Evolutionary conservation across 2,113 vertebrate genomes (phyloP).

Genomic region (Trinectes maculatus): DNA sequence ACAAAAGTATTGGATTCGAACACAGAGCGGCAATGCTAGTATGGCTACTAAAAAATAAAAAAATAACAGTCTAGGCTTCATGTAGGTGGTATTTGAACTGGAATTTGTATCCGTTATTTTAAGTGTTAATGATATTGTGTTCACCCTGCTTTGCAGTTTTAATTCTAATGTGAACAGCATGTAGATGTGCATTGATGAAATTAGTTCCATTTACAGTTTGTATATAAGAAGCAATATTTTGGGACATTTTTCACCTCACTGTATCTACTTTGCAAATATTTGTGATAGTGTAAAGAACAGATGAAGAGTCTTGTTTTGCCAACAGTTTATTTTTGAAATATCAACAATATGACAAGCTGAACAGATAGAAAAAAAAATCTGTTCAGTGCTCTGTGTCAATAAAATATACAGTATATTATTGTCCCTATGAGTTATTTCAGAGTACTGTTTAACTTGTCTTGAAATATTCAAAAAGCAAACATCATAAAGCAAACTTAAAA

Average conservation of each 20-base stretch:
- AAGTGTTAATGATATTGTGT: not conserved
- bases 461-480: not conserved
- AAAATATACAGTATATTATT: conserved; percentile 40
- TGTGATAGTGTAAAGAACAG: not conserved
- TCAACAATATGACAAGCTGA: conserved; percentile 12
- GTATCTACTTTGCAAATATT: conserved; percentile 6
- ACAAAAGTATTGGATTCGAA: too few relatives aligned
- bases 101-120: not conserved
- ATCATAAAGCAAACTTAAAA: conserved; percentile 2
- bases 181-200: conserved; percentile 10
- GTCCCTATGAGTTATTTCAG: conserved; percentile 1
- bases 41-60: too few relatives aligned
- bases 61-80: too few relatives aligned
- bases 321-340: conserved; percentile 54
- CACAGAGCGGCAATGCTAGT: too few relatives aligned
- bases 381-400: conserved; percentile 37
- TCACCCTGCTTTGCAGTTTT: conserved; percentile 9
- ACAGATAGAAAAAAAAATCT: conserved; percentile 9
- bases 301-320: not conserved
- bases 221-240: conserved; percentile 28
- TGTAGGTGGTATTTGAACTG: not conserved
- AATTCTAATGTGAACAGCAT: conserved; percentile 17
- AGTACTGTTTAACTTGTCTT: not conserved
- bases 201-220: conserved; percentile 3
- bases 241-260: not conserved